Percentiles rank a stretch among this genome's conserved stretches.
Conservation (phyloP, 2,797 vertebrate genomes). For the Crocodylus rhombifer region DNA sequence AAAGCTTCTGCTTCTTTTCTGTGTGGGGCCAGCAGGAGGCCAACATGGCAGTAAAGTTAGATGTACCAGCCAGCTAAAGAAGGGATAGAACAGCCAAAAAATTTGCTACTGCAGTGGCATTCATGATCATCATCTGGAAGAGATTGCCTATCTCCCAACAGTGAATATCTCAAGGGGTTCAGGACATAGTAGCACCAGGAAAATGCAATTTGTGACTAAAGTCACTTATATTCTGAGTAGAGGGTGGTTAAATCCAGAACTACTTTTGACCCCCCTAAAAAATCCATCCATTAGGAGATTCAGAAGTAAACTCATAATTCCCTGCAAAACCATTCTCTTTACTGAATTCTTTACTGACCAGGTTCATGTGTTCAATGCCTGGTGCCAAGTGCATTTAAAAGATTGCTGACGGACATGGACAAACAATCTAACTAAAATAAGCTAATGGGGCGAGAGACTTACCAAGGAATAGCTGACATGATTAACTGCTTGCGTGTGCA, state of each 20-base stretch:
- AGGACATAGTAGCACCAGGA: not conserved
- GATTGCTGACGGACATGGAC: not conserved
- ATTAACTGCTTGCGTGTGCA: too few relatives aligned
- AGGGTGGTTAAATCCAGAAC: not conserved
- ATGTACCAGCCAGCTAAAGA: not conserved
- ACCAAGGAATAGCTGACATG: too few relatives aligned
- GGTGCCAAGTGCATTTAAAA: not conserved
- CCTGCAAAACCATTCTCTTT: not conserved
- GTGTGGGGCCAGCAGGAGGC: not conserved
- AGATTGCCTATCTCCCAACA: not conserved
- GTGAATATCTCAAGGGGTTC: not conserved
- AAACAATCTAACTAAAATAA: too few relatives aligned
- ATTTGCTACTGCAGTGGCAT: not conserved
- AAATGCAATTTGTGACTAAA: not conserved
- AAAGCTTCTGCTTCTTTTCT: not conserved
- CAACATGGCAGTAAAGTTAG: not conserved
- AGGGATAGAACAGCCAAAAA: not conserved
- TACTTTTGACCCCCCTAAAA: not conserved
- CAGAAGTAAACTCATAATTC: not conserved
- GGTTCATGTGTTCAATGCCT: not conserved
- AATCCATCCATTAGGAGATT: not conserved
- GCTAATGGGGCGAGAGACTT: too few relatives aligned
- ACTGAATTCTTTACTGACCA: not conserved
- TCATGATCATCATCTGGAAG: not conserved
- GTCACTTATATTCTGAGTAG: not conserved